Evolutionary conservation across 2,113 vertebrate species (phyloP).

Genomic region (Erythrocercus mccallii): DNA sequence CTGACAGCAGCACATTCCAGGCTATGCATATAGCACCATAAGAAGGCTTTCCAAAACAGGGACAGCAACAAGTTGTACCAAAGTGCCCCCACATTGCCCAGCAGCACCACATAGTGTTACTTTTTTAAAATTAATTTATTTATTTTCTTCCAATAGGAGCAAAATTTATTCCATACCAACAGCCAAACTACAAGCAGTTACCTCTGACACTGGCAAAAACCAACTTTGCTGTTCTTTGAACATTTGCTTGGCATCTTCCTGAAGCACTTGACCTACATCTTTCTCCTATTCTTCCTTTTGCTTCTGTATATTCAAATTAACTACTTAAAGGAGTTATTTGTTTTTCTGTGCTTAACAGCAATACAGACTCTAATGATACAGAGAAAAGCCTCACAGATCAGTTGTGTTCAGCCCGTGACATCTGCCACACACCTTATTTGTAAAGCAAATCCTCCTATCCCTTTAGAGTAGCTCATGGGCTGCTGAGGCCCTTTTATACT

Average conservation of each 20-base stretch:
- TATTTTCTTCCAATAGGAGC: not conserved
- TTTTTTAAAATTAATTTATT: not conserved
- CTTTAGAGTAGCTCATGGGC: not conserved
- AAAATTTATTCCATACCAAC: not conserved
- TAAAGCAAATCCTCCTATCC: not conserved
- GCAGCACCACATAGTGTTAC: not conserved
- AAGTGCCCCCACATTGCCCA: not conserved
- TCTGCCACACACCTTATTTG: not conserved
- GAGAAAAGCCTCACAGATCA: not conserved
- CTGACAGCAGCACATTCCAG: not conserved
- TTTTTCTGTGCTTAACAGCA: not conserved
- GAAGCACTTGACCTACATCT: slow-evolving; percentile 43
- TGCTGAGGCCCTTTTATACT: not conserved
- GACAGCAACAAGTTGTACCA: not conserved
- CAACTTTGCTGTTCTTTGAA: not conserved
- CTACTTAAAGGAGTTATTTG: not conserved
- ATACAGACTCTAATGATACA: not conserved
- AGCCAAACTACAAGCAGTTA: not conserved
- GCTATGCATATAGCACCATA: not conserved
- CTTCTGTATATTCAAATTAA: not conserved
- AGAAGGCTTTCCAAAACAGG: not conserved
- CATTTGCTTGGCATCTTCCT: slow-evolving; percentile 17
- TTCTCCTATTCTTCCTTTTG: slow-evolving; percentile 28
- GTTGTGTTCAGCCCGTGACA: not conserved
- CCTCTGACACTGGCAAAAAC: not conserved